Evolutionary conservation across 2,797 vertebrate genomes (phyloP), one percentile per base, ranked within the genome.

Genomic region (Clarias fuscus): DNA sequence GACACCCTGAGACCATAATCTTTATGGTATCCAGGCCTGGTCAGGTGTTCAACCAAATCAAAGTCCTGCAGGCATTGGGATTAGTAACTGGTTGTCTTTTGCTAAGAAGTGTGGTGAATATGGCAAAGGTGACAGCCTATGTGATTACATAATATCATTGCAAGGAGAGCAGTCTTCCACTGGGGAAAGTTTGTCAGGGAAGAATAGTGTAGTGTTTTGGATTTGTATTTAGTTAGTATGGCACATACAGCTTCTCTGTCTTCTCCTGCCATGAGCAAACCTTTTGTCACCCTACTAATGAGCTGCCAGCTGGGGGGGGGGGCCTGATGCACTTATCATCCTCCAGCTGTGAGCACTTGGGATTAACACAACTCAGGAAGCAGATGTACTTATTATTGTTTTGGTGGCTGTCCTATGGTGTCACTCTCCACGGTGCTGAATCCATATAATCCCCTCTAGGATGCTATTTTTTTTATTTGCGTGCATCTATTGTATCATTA

Each of bases 351-450:
- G 68, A 83, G 68, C 68, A 72, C 22, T 83, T 27, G 33, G 80
- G 68, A 83, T 72, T 61, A 83, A 59, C 68, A 61, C 56, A 71
- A 59, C 68, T 61, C 67, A 83, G 82, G 82, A 83, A 83, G 81
- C 81, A 71, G 65, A 83, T 71, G 81, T 58, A 83, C 82, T 83
- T 40, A 30, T 71, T 72, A 72, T 83, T 72, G 53, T 72, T 83
- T 59, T 71, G 53, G 87, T 91, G 76, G 83, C 87, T 71, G 22
- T 73, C 86, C 86, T 43, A 33, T 61, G 30, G 53, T 5, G 53
- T n/a, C 56, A 56, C 68, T 83, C 48, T 83, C 67, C 68, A 83
- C 61, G 53, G 30, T 72, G 14, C 82, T 83, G 53, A 59, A 72
- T 83, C 20, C 56, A 56, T 70, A 70, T 33, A 83, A 53, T 37